phyloP scores from a whole-genome alignment of 2,113 vertebrate species.

The Atherinomorus stipes region DNA sequence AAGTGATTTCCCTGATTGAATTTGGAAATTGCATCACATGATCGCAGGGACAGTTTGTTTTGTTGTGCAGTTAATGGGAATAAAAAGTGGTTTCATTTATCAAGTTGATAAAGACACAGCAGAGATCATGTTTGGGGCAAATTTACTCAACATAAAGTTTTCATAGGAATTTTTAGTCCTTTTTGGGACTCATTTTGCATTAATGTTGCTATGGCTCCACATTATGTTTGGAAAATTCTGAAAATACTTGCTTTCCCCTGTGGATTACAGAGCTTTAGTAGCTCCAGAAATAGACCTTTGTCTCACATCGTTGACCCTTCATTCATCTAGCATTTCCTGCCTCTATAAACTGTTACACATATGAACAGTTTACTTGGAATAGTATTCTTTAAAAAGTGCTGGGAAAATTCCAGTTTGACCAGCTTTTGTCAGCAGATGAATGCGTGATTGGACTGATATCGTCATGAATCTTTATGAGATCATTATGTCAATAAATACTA shows the following conservation, averaged over 20 bases:
- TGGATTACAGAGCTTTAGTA: constrained; percentile 1
- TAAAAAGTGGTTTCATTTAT: neutral
- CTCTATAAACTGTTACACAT: neutral
- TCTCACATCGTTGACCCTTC: neutral
- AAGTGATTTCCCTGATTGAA: neutral
- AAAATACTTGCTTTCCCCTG: neutral
- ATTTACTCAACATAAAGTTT: too few relatives aligned
- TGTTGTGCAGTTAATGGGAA: neutral
- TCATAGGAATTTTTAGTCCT: neutral
- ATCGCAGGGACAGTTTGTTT: neutral
- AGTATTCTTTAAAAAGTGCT: too few relatives aligned
- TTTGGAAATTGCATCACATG: neutral
- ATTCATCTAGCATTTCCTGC: neutral
- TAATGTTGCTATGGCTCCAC: neutral
- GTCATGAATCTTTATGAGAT: neutral
- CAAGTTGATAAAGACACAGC: neutral
- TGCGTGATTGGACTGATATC: neutral
- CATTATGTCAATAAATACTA: neutral
- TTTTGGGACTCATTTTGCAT: neutral
- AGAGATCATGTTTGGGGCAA: neutral
- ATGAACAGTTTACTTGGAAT: too few relatives aligned
- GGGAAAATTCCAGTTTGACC: too few relatives aligned
- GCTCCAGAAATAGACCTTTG: constrained; percentile 20
- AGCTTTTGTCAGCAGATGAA: too few relatives aligned
- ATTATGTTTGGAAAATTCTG: neutral